Evolutionary conservation across 2,888 invertebrate species (phyloP).

Genomic region (Lasiommata megera): DNA sequence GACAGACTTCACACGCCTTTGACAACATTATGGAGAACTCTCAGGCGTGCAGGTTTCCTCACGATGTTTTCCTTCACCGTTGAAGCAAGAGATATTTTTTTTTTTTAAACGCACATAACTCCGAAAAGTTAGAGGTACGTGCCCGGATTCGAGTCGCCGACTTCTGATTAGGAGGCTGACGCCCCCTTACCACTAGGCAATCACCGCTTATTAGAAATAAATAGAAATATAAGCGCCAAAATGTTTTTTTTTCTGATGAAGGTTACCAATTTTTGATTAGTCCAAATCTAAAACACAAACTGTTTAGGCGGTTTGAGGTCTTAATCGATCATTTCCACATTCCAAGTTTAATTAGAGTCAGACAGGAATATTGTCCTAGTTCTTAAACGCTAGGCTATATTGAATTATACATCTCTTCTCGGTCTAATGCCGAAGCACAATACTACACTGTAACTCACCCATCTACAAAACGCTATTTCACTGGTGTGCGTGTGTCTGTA

Average conservation of each 20-base stretch:
- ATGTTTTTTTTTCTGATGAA: not conserved
- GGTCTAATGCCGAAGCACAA: conserved; percentile 74
- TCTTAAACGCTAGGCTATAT: conserved; percentile 67
- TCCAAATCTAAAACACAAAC: conserved; percentile 14
- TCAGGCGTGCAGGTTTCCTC: no score
- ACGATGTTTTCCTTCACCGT: no score
- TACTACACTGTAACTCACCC: conserved; percentile 56
- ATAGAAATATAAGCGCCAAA: no score
- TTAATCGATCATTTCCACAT: conserved; percentile 26
- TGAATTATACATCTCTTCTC: conserved; percentile 67
- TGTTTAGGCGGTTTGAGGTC: conserved; percentile 15
- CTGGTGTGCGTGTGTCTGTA: conserved; percentile 25
- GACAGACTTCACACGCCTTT: no score
- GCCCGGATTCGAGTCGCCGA: no score
- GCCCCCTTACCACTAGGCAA: no score
- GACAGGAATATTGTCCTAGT: conserved; percentile 68
- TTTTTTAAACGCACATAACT: no score
- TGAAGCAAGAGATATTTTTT: no score
- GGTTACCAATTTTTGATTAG: conserved; percentile 19
- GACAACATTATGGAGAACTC: no score
- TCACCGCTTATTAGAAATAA: no score
- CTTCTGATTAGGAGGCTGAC: no score
- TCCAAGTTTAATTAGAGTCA: conserved; percentile 56
- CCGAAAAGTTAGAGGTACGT: no score
- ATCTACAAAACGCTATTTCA: conserved; percentile 30